Base-by-base conservation (phyloP, 2,113 vertebrate species). In the Petromus typicus region DNA sequence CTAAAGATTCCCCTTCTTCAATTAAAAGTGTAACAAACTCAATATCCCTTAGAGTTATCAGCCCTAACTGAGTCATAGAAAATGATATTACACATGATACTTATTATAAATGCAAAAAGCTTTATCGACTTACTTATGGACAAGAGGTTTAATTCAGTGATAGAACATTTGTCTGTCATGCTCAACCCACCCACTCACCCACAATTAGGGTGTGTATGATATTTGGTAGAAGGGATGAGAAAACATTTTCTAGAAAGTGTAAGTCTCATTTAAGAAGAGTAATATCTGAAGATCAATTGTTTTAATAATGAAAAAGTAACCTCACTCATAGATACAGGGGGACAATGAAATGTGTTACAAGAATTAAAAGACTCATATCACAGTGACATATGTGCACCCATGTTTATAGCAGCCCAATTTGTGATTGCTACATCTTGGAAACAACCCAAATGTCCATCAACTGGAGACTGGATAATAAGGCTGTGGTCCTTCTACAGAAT, bases 151-250 rank as follows among this genome's bases (percentile, higher is more conserved):
- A 80, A 8, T 11, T 86, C 16, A 51, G 3, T 69, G 40, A 40
- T 12, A 67, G 37, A 67, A 16, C 48, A 37, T 40, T 56, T 48
- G 51, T 18, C 11, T 51, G 17, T 18, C 8, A 69, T 66, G 75
- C 25, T n/a, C 2, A n/a, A 14, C 34, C 20, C 9, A 75, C 51
- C 27, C 76, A 76, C 48, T 7, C 8, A 78, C 43, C 30, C 16
- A 57, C 37, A 73, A 1, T 16, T n/a, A 63, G 22, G 5, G 67
- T 95, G 32, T 67, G 54, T 89, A 76, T 57, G 48, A 40, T 78
- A 66, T 90, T 95, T 93, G 71, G 25, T 43, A 79, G 45, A 85
- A 81, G 67, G 61, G 6, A 45, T 56, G 80, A 93, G 76, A 95
- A 59, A 79, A 45, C 25, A 80, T 61, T 86, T 95, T 43, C 69